Evolutionary conservation across 1,140 invertebrate species (phyloP), one percentile per base, ranked within the genome.

Genomic region (Goniozus legneri): DNA sequence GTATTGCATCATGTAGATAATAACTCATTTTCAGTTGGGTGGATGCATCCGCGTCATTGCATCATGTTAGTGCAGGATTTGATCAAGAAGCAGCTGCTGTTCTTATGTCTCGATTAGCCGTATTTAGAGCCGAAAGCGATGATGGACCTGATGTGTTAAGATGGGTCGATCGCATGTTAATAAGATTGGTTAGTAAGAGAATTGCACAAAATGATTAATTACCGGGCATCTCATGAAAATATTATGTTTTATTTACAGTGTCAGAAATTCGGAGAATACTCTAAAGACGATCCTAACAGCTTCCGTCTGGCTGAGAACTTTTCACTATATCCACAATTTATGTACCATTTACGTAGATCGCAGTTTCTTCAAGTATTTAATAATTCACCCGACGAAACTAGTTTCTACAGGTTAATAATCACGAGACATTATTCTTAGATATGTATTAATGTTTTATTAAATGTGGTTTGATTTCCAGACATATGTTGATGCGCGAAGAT

Each of bases 281-380:
- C 85, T 45, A 98, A 97, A 70, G 96, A 99, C 67, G 95, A 98
- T 79, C 93, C 95, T 1, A 92, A 92, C 63, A 95, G 92, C 42
- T 99, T 99, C 77, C 81, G 93, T 52, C 83, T 99, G 24, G 85
- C 89, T 14, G 95, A 98, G 68, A 97, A 97, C 71, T 99, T 99
- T 73, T 93, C 91, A 36, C 77, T 99, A 12, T 99, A 98, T 78
- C 97, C 97, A 20, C 97, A 99, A 72, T 99, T 99, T 73, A 99
- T 99, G 94, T 99, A 99, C 73, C 97, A 99, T 75, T 77, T 99
- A 54, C 80, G 97, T 49, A 82, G 97, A 52, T 99, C 97, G 32
- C 97, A 98, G 76, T 99, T 99, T 77, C 80, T 99, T 51, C 97
- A 99, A 83, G 97, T 99, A n/a, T 99, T 99, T 75, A 99, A 99